Base-by-base conservation (phyloP, 2,888 invertebrate species). In the Graphium colonna region DNA sequence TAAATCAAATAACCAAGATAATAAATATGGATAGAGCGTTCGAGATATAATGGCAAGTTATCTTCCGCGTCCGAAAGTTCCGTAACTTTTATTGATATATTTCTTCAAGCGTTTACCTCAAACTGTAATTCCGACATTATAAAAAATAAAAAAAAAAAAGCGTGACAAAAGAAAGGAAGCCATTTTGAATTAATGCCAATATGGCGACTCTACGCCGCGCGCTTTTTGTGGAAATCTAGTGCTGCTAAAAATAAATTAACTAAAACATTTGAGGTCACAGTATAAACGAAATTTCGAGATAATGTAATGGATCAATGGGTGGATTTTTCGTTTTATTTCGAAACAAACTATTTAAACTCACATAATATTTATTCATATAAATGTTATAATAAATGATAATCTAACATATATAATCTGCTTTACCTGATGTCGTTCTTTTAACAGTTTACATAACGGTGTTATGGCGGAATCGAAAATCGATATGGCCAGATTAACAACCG, bases 231-330 rank as follows among this genome's bases (percentile, higher is more conserved):
- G 75, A 75, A 79, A 77, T 61, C 62, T 64, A 60, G 59, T 67
- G 67, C 65, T 69, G 69, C 71, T 74, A 77, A 78, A 79, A 79
- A 77, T 76, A 78, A 77, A 76, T 75, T 75, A 77, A 75, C 77
- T 74, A 74, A 76, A 78, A 76, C 73, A 71, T 73, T 71, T 68
- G 67, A 68, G 68, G 61, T 36, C 45, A 59, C 51, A 73, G 75
- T 76, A 75, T 61, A 75, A 47, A 66, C n/a, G 3, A 43, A 48
- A 46, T 13, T 53, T 53, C 53, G 39, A 49, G 49, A 53, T 53
- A 53, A 36, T 42, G 57, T 67, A 64, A 75, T 39, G 52, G 52
- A 41, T 46, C 40, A 40, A 33, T 46, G 46, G 45, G 45, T 52
- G 7, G 3, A 12, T n/a, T 13, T 36, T 36, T 1, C n/a, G 3